These are phyloP conservation scores for Metallyticus violacea DNA, from an alignment of 2,888 invertebrate species.

Conservation along the genomic window DNA sequence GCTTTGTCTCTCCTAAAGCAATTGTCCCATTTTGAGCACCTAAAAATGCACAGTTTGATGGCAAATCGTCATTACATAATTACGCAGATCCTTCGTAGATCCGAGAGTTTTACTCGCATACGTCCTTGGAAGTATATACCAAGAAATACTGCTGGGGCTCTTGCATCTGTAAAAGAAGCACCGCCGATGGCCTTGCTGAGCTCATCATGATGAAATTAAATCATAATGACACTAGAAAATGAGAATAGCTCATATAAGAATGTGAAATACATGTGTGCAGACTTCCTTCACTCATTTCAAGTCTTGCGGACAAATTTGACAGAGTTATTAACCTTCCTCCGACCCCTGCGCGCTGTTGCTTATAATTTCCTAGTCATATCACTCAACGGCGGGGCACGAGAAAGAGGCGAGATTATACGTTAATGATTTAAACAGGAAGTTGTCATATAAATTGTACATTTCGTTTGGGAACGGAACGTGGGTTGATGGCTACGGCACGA, in stretches of 20 bases:
- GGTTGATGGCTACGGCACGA: neutral
- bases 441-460: conserved; percentile 16
- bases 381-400: neutral
- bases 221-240: neutral
- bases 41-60: too few species aligned
- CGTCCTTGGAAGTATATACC: too few species aligned
- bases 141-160: too few species aligned
- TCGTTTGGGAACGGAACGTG: neutral
- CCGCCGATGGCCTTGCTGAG: neutral
- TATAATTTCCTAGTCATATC: conserved; percentile 20
- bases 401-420: neutral
- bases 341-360: conserved; percentile 18
- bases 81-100: too few species aligned
- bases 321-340: conserved; percentile 29
- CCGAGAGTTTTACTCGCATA: too few species aligned
- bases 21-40: too few species aligned
- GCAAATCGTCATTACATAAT: too few species aligned
- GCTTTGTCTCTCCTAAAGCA: too few species aligned
- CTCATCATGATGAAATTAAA: neutral
- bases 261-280: neutral
- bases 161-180: neutral
- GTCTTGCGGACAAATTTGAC: conserved; percentile 21
- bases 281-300: neutral
- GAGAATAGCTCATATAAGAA: neutral
- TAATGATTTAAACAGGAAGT: conserved; percentile 20